Conservation (phyloP, 2,113 vertebrate genomes). For the Indicator indicator region DNA sequence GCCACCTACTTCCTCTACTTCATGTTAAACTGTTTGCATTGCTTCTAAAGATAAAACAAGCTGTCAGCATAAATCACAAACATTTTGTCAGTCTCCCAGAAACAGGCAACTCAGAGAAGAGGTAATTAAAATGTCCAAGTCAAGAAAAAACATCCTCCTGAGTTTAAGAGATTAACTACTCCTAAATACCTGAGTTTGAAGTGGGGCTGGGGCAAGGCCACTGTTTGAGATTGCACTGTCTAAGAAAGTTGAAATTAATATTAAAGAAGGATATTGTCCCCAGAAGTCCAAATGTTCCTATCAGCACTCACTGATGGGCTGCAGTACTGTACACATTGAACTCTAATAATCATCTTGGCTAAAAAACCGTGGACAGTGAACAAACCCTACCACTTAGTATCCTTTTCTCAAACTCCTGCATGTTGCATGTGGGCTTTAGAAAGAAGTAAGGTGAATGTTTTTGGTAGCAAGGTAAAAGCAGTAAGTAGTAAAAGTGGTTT, state of each 20-base stretch:
- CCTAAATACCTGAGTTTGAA: slow-evolving; percentile 14
- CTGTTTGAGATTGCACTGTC: neutral
- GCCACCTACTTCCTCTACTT: slow-evolving; percentile 27
- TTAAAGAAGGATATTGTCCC: neutral
- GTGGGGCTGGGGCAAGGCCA: neutral
- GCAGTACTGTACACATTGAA: neutral
- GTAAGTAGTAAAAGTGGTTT: neutral
- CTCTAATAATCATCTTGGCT: neutral
- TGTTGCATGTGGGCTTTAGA: neutral
- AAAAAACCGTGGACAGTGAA: neutral
- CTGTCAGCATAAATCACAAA: slow-evolving; percentile 51
- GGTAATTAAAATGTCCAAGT: slow-evolving; percentile 9
- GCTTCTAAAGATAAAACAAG: slow-evolving; percentile 50
- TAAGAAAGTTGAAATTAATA: neutral
- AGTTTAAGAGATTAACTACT: neutral
- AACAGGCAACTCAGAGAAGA: neutral
- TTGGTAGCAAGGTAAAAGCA: neutral
- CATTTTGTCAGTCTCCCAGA: neutral
- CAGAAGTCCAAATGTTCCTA: neutral
- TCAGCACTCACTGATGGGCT: neutral
- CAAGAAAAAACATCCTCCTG: neutral
- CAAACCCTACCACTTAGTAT: neutral
- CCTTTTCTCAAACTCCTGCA: neutral
- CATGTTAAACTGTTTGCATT: slow-evolving; percentile 31
- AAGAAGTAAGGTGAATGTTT: neutral